These are phyloP conservation scores for Drosophila sordidapex DNA, from an alignment of 2,888 invertebrate species.

Conservation along the genomic window DNA sequence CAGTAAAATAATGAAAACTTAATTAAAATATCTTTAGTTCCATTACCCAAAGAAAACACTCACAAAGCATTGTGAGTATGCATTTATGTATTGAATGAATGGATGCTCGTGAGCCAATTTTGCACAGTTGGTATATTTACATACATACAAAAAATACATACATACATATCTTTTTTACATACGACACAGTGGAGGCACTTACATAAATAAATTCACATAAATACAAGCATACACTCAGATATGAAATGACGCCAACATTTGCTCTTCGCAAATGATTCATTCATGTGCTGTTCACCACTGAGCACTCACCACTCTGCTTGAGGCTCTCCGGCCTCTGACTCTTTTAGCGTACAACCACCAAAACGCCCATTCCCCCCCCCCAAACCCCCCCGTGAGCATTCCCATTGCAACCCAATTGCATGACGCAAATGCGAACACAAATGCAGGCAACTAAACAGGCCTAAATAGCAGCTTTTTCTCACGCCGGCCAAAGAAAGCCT, in stretches of 20 bases:
- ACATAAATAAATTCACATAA: slow-evolving; percentile 18
- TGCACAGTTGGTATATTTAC: slow-evolving; percentile 17
- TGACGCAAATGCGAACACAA: slow-evolving; percentile 74
- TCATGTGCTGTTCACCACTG: slow-evolving; percentile 60
- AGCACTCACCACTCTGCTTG: slow-evolving; percentile 15
- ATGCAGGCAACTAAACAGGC: slow-evolving; percentile 30
- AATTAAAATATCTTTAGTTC: neutral
- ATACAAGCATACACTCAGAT: slow-evolving; percentile 33
- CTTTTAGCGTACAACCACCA: slow-evolving; percentile 22
- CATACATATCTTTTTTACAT: slow-evolving; percentile 9
- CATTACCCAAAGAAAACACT: neutral
- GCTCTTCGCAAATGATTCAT: slow-evolving; percentile 73
- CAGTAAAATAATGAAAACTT: neutral
- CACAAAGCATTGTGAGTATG: slow-evolving; percentile 1
- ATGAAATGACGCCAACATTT: slow-evolving; percentile 73
- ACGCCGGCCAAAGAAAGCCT: slow-evolving; percentile 12
- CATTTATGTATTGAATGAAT: slow-evolving; percentile 54
- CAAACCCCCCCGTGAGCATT: slow-evolving; percentile 1
- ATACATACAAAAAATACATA: neutral
- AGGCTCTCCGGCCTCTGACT: slow-evolving; percentile 5
- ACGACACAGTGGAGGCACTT: slow-evolving; percentile 1
- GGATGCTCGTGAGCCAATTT: slow-evolving; percentile 35
- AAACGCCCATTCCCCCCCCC: slow-evolving; percentile 1
- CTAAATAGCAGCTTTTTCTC: slow-evolving; percentile 38
- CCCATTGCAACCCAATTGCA: slow-evolving; percentile 67